Evolutionary conservation across 2,888 invertebrate species (phyloP).

Genomic region (Cordylochernes scorpioides): DNA sequence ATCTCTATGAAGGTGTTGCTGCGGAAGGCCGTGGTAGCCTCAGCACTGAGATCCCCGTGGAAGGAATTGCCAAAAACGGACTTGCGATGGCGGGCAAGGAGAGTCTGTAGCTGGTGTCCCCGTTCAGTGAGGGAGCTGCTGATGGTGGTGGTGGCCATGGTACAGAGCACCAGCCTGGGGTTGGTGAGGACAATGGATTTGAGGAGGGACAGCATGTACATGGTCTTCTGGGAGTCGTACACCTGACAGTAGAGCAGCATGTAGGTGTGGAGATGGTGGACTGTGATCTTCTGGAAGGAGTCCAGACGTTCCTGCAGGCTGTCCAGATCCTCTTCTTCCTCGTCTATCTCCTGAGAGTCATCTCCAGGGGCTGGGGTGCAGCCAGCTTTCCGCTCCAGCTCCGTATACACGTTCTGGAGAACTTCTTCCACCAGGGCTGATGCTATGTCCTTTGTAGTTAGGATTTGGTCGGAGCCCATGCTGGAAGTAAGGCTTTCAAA

Average conservation of each 20-base stretch:
- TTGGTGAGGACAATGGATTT: conserved; percentile 40
- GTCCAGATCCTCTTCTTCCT: conserved; percentile 6
- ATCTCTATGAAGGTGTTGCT: conserved; percentile 57
- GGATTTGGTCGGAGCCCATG: conserved; percentile 3
- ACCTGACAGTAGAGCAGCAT: conserved; percentile 51
- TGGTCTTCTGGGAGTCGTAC: conserved; percentile 42
- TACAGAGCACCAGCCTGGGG: conserved; percentile 41
- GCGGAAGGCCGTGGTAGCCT: conserved; percentile 38
- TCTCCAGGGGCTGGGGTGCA: no score
- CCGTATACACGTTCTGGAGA: conserved; percentile 1
- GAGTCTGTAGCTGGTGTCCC: conserved; percentile 20
- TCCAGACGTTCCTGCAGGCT: not conserved
- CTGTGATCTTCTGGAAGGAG: conserved; percentile 17
- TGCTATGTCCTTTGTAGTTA: no score
- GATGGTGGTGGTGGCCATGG: conserved; percentile 43
- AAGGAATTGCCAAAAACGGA: conserved; percentile 39
- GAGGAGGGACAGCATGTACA: conserved; percentile 46
- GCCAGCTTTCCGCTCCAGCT: no score
- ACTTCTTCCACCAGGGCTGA: conserved; percentile 6
- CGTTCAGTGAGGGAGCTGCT: conserved; percentile 26
- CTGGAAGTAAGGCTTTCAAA: conserved; percentile 2
- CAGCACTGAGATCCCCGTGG: conserved; percentile 24
- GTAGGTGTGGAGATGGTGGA: conserved; percentile 54
- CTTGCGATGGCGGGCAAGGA: conserved; percentile 45
- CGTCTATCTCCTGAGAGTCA: conserved; percentile 14